These are phyloP conservation scores for Camelus bactrianus DNA, from an alignment of 2,113 vertebrate species.

Conservation along the genomic window DNA sequence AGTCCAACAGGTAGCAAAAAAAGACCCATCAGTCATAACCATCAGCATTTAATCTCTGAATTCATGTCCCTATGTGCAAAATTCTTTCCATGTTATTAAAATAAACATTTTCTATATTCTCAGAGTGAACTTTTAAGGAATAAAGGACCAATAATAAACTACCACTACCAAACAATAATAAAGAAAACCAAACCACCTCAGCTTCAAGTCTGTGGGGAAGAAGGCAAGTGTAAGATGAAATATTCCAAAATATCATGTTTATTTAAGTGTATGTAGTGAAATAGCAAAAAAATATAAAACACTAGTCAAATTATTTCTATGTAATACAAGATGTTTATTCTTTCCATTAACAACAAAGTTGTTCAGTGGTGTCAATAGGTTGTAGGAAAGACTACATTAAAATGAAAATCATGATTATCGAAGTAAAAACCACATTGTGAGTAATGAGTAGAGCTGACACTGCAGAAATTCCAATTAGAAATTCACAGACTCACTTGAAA, in stretches of 20 bases:
- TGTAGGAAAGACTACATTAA: background rate
- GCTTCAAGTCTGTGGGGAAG: background rate
- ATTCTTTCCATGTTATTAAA: background rate
- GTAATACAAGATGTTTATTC: background rate
- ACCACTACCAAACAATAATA: background rate
- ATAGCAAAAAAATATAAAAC: background rate
- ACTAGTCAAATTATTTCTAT: background rate
- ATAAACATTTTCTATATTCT: background rate
- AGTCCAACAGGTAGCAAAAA: background rate
- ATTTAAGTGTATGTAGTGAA: background rate
- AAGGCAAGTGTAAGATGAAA: background rate
- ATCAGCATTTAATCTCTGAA: background rate
- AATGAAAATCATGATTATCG: constrained; percentile 30
- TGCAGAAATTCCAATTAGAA: constrained; percentile 55
- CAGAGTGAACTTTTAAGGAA: background rate
- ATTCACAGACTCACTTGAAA: constrained; percentile 28
- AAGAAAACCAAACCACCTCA: background rate
- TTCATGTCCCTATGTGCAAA: background rate
- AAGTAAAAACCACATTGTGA: constrained; percentile 9
- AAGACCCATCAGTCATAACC: background rate
- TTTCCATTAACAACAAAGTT: background rate
- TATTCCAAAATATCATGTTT: background rate
- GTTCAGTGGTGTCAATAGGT: background rate
- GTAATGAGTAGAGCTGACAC: background rate
- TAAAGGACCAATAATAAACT: background rate